Evolutionary conservation across 2,888 invertebrate genomes (phyloP).

Genomic region (Linyphia triangularis): DNA sequence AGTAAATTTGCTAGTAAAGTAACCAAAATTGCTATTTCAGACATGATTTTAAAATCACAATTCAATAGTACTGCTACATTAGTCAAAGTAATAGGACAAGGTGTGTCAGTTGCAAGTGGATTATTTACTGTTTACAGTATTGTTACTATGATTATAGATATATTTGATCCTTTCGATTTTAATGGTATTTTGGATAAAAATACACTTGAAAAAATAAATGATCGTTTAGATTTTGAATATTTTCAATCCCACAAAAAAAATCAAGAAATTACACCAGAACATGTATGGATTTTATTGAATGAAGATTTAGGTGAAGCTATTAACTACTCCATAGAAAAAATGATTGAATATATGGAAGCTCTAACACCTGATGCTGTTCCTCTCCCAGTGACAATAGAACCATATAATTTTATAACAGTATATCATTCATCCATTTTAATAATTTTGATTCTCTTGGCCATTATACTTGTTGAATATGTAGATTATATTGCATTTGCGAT

Average conservation of each 20-base stretch:
- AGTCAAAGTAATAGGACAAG: background rate
- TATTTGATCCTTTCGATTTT: constrained; percentile 47
- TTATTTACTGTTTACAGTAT: background rate
- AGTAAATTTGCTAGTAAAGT: too few relatives aligned
- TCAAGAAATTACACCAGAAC: background rate
- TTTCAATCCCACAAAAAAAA: background rate
- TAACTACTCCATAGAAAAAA: background rate
- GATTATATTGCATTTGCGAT: constrained; percentile 11
- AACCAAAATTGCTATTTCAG: constrained; percentile 2
- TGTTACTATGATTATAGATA: background rate
- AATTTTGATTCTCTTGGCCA: background rate
- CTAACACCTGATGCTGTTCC: background rate
- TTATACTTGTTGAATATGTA: constrained; percentile 1
- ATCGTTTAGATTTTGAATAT: constrained; percentile 18
- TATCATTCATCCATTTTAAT: background rate
- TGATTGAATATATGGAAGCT: constrained; percentile 9
- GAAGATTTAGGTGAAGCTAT: background rate
- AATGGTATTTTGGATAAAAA: background rate
- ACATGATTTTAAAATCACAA: background rate
- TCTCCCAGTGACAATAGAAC: background rate
- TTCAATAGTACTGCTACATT: background rate
- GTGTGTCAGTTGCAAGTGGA: background rate
- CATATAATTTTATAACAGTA: background rate
- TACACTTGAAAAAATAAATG: background rate
- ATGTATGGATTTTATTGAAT: constrained; percentile 8